Base-by-base conservation (phyloP, 2,113 vertebrate species). In the Odocoileus hemionus region DNA sequence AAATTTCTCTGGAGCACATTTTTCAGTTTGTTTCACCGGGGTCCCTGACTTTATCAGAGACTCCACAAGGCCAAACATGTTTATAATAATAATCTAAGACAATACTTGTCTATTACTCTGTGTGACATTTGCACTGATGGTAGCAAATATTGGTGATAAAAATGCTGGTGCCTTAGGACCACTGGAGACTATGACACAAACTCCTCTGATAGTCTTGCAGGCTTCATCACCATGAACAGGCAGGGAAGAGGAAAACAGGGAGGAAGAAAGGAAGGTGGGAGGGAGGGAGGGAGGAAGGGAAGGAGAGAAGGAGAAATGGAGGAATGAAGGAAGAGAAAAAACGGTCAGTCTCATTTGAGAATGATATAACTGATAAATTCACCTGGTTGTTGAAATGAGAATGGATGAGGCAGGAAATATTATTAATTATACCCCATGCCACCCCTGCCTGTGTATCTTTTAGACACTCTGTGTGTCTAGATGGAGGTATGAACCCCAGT, bases 401-500 rank as follows among this genome's bases (percentile, higher is more conserved):
- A 16, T 1, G 3, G 9, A 36, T 1, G 30, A 25, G 4, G 80
- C 12, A 15, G 21, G 3, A 30, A 47, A 67, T 39, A 30, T 3
- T 2, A 3, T 6, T 8, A 2, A n/a, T n/a, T 21, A 8, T 1
- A 4, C 43, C 10, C 7, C 47, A 14, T 4, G 26, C 2, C 8
- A 12, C 55, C 5, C 57, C 1, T 23, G 55, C 23, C 2, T 28
- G 12, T 3, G 17, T 14, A 2, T 10, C 8, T 43, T 30, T 26
- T 25, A 7, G 8, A 45, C 8, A 5, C 4, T 26, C 45, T 3
- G n/a, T 0, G 11, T 10, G 55, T 21, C n/a, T 0, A 16, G 8
- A 1, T 10, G 21, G 50, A 70, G 21, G 13, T 6, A 0, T 0
- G 5, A n/a, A 52, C 13, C n/a, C 3, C 3, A 9, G 6, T 3